phyloP scores from a whole-genome alignment of 2,113 vertebrate genomes.

The Antidorcas marsupialis region DNA sequence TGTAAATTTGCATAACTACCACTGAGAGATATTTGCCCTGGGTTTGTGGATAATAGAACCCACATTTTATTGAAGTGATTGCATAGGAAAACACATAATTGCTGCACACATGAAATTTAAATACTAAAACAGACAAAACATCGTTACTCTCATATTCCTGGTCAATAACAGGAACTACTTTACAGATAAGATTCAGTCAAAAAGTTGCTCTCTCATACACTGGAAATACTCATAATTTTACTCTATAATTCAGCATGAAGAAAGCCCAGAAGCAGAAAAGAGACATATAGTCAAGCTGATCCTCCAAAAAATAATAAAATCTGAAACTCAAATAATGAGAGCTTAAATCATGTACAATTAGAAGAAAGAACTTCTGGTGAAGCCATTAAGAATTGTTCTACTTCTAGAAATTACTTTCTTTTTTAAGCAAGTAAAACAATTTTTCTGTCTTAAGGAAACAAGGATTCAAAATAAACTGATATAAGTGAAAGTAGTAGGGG shows the following conservation, averaged over 20 bases:
- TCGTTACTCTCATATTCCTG: not conserved
- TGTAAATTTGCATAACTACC: not conserved
- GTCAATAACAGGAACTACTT: not conserved
- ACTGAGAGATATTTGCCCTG: not conserved
- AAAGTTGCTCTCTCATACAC: not conserved
- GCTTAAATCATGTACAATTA: not conserved
- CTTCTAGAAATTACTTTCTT: not conserved
- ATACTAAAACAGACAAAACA: not conserved
- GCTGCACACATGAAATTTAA: not conserved
- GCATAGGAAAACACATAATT: not conserved
- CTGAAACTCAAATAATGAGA: not conserved
- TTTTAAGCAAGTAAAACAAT: not conserved
- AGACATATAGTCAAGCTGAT: not conserved
- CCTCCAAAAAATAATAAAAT: not conserved
- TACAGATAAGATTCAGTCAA: not conserved
- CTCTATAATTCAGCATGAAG: not conserved
- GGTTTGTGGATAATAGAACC: not conserved
- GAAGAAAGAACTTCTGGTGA: not conserved
- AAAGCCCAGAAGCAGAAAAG: not conserved
- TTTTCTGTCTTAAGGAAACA: not conserved
- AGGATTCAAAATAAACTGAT: not conserved
- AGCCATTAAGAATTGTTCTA: not conserved
- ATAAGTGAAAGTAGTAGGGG: not conserved
- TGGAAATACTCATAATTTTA: not conserved
- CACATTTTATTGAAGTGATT: not conserved